These are phyloP conservation scores for Lithobates pipiens DNA, from an alignment of 2,797 vertebrate genomes.

Conservation along the genomic window DNA sequence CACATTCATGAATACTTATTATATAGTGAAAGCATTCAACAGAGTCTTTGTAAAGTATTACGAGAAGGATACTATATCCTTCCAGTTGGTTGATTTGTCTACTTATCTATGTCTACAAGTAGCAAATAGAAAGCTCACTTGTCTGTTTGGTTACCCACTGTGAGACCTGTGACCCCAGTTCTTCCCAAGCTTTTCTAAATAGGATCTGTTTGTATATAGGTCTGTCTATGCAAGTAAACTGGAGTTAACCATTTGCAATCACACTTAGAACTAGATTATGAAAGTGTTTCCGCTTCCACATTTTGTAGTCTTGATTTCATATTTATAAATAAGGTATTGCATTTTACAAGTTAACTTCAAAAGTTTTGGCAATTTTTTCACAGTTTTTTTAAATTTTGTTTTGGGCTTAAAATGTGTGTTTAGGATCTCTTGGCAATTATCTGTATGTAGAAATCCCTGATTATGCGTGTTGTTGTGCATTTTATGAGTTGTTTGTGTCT, in stretches of 20 bases:
- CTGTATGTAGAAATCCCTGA: too few relatives aligned
- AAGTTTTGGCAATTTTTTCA: neutral
- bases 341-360: neutral
- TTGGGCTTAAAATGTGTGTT: too few relatives aligned
- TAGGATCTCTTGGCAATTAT: too few relatives aligned
- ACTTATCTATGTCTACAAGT: slow-evolving; percentile 51
- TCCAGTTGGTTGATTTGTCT: slow-evolving; percentile 45
- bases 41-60: slow-evolving; percentile 27
- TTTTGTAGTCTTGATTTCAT: neutral
- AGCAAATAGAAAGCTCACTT: slow-evolving; percentile 52
- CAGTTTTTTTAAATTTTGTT: neutral
- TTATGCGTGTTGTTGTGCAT: too few relatives aligned
- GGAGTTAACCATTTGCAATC: slow-evolving; percentile 37
- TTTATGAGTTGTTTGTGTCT: too few relatives aligned
- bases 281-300: neutral
- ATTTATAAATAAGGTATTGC: too few relatives aligned
- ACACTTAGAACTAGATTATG: neutral
- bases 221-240: slow-evolving; percentile 49
- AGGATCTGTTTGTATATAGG: slow-evolving; percentile 47
- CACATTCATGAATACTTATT: slow-evolving; percentile 29
- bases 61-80: slow-evolving; percentile 31
- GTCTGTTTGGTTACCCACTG: slow-evolving; percentile 49
- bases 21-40: neutral
- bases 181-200: slow-evolving; percentile 43
- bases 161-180: slow-evolving; percentile 48